These are phyloP conservation scores for Corapipo altera DNA, from an alignment of 2,113 vertebrate genomes.

Conservation along the genomic window DNA sequence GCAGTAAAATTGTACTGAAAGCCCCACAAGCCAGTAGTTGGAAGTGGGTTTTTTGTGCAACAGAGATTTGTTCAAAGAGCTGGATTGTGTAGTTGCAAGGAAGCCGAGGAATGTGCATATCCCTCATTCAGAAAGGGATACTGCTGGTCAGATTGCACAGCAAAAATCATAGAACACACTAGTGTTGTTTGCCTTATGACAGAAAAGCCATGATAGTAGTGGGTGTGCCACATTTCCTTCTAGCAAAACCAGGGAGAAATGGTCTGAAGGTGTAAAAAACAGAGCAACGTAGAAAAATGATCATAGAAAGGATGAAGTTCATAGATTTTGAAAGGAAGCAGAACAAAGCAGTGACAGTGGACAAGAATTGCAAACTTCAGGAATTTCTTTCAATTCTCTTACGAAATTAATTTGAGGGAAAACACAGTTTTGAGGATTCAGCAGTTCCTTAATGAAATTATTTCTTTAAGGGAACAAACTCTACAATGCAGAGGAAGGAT, in stretches of 20 bases:
- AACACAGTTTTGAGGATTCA: neutral
- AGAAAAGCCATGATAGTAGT: neutral
- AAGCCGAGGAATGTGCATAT: neutral
- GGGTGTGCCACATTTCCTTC: neutral
- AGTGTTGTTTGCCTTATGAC: neutral
- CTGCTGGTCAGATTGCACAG: neutral
- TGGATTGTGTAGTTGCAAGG: fast-evolving
- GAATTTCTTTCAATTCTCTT: neutral
- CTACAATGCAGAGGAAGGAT: neutral
- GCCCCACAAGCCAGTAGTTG: fast-evolving
- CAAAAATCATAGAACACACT: neutral
- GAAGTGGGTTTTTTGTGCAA: neutral
- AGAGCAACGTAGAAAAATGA: neutral
- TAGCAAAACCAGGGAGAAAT: neutral
- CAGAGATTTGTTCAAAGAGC: neutral
- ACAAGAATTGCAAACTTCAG: neutral
- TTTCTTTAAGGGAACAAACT: neutral
- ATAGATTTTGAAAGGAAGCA: neutral
- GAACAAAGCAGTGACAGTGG: neutral
- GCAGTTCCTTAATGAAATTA: neutral
- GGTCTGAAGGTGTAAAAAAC: neutral
- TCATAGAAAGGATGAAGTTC: neutral
- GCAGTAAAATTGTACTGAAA: neutral
- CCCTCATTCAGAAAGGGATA: neutral
- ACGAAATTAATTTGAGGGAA: neutral